Base-by-base conservation (phyloP, 2,797 vertebrate genomes). In the Microchirus variegatus region DNA sequence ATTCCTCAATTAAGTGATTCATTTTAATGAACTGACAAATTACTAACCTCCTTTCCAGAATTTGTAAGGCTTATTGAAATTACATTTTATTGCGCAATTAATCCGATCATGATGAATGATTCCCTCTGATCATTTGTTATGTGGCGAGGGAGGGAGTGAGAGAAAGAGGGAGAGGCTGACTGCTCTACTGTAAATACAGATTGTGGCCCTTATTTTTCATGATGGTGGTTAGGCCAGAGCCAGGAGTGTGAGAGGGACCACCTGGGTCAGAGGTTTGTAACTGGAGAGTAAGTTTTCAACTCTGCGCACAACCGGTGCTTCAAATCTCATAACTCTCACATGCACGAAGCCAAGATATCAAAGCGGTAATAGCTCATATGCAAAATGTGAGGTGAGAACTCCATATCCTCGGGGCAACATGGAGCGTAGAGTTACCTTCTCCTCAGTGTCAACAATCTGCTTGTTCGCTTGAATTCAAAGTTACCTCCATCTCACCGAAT, bases 181-280 rank as follows among this genome's bases (percentile, higher is more conserved):
- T 59, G 71, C 73, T 88, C 67, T 82, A 78, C 70, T 77, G 78
- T 82, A 80, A 82, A 82, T 89, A 78, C 67, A 76, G 48, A 87
- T 81, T 53, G 53, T 2, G 1, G 47, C 26, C 80, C 56, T 71
- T 70, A 82, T 85, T 83, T 83, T 83, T 86, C 80, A 83, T 44
- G 13, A 58, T 71, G 66, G 63, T 73, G 66, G 63, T 71, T 67
- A 68, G 71, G 62, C 75, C 73, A 55, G 61, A 63, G 71, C 80
- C 57, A 48, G 22, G 59, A 70, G 70, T 73, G 15, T 88, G 87
- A 92, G 63, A 58, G 22, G 63, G 77, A 87, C 80, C 91, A 91
- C 87, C 90, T 90, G 90, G 78, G 53, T 77, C 53, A 49, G 53
- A 59, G 46, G 42, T 77, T 55, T 68, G 78, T 77, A 89, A 88